Base-by-base conservation (phyloP, 2,113 vertebrate species). In the Lamprologus speciosus region DNA sequence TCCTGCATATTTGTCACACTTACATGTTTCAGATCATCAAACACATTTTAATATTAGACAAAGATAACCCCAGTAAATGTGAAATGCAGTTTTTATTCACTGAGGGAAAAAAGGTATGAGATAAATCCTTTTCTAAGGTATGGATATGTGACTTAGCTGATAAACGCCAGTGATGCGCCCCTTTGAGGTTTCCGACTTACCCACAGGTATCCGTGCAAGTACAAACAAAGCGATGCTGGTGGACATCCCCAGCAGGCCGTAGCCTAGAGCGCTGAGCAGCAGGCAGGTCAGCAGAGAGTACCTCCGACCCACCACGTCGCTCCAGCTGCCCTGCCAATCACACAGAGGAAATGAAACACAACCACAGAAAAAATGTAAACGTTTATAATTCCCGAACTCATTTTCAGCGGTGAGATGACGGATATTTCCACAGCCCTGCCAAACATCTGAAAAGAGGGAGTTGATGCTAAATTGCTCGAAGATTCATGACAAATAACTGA, bases 261-360 rank as follows among this genome's bases (percentile, higher is more conserved):
- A 99, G 57, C 98, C 98, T 17, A 98, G 81, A 13, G 97, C 96
- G 58, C 98, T 99, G 47, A 98, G 92, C 88, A 99, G 95, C 91
- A 99, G 96, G 80, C 98, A 99, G 7, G 96, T 94, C 80, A 99
- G 96, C 91, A 99, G 92, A 11, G 98, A 98, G 93, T 95, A 93
- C 2, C 84, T 95, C 85, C 97, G 97, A 84, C 99, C 99, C n/a
- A 97, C 97, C 85, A 99, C 85, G 33, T 99, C 99, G 57, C 98
- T 99, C 99, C 99, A 99, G 94, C 97, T 98, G 84, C 98, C 98
- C 98, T 99, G 95, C 19, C 87, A 33, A 93, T 83, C 63, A 85
- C 83, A 92, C 80, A 80, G 37, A 57, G 33, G 42, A 50, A 31
- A 19, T 78, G 10, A 78, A 78, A 50, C 23, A 3, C 23, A 78